Evolutionary conservation across 2,888 invertebrate genomes (phyloP).

Genomic region (Pyrochroa serraticornis): DNA sequence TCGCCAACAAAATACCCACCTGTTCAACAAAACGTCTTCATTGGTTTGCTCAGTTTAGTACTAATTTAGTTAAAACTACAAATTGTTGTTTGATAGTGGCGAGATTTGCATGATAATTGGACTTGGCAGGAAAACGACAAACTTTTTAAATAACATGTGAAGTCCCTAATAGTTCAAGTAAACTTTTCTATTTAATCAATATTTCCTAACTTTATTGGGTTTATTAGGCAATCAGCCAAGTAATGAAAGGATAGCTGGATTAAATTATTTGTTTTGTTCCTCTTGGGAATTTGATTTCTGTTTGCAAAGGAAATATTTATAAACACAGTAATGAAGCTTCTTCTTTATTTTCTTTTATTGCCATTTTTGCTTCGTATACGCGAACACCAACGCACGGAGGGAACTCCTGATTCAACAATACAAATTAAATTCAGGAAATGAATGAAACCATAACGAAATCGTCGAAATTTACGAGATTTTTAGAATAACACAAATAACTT

Average conservation of each 20-base stretch:
- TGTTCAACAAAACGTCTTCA: too few species aligned
- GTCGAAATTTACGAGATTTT: too few species aligned
- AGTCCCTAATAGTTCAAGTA: not conserved
- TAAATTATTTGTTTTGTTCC: slow-evolving; percentile 14
- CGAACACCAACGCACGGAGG: too few species aligned
- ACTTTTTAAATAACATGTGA: too few species aligned
- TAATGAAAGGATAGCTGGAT: slow-evolving; percentile 6
- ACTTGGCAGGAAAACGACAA: too few species aligned
- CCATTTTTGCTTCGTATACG: not conserved
- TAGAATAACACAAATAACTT: too few species aligned
- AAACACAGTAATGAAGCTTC: slow-evolving; percentile 16
- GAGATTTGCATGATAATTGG: too few species aligned
- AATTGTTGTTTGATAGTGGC: too few species aligned
- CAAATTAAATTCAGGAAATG: too few species aligned
- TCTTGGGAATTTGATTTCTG: slow-evolving; percentile 19
- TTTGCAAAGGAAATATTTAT: slow-evolving; percentile 23
- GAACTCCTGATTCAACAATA: too few species aligned
- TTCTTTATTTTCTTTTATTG: slow-evolving; percentile 19
- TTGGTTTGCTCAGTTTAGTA: slow-evolving; percentile 1
- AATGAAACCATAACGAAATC: too few species aligned
- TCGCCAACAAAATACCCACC: too few species aligned
- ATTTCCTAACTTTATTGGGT: slow-evolving; percentile 18
- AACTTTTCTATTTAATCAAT: slow-evolving; percentile 20
- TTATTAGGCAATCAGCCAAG: slow-evolving; percentile 11
- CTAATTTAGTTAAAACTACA: slow-evolving; percentile 10